Evolutionary conservation across 2,888 invertebrate species (phyloP).

Genomic region (Cantharis rustica): DNA sequence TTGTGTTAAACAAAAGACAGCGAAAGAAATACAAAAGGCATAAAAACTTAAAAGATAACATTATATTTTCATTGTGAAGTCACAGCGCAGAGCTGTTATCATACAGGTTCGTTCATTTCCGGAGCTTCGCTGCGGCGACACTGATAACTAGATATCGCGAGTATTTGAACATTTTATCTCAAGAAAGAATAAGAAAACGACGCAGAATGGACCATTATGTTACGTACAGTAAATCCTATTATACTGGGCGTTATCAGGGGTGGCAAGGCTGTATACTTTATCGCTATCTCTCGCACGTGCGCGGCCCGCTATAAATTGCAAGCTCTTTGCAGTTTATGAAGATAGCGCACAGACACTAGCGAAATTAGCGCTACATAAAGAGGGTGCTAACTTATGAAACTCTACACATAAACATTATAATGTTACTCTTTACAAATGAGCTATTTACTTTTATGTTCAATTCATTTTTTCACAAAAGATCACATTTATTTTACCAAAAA

Average conservation of each 20-base stretch:
- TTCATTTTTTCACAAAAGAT: conserved; percentile 42
- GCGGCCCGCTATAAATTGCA: conserved; percentile 52
- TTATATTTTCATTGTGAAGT: conserved; percentile 52
- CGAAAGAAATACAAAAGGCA: conserved; percentile 53
- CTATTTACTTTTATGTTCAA: conserved; percentile 50
- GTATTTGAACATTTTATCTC: conserved; percentile 58
- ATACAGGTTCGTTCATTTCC: conserved; percentile 58
- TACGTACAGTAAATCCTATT: conserved; percentile 60
- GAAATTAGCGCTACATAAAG: conserved; percentile 47
- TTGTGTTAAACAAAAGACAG: conserved; percentile 51
- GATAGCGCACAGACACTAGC: conserved; percentile 47
- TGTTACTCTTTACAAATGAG: conserved; percentile 47
- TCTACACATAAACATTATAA: conserved; percentile 48
- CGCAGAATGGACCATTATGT: conserved; percentile 60
- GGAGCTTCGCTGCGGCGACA: conserved; percentile 54
- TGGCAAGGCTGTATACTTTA: conserved; percentile 54
- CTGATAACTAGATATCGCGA: conserved; percentile 58
- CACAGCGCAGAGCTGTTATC: conserved; percentile 52
- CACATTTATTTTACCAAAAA: conserved; percentile 35
- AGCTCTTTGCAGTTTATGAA: conserved; percentile 42
- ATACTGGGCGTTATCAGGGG: conserved; percentile 57
- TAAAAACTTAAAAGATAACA: conserved; percentile 53
- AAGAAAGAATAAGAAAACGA: conserved; percentile 59
- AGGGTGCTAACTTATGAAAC: conserved; percentile 38
- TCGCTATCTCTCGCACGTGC: conserved; percentile 56